phyloP scores from a whole-genome alignment of 92 coral and sea anemone genomes.

The Virgularia gustaviana region DNA sequence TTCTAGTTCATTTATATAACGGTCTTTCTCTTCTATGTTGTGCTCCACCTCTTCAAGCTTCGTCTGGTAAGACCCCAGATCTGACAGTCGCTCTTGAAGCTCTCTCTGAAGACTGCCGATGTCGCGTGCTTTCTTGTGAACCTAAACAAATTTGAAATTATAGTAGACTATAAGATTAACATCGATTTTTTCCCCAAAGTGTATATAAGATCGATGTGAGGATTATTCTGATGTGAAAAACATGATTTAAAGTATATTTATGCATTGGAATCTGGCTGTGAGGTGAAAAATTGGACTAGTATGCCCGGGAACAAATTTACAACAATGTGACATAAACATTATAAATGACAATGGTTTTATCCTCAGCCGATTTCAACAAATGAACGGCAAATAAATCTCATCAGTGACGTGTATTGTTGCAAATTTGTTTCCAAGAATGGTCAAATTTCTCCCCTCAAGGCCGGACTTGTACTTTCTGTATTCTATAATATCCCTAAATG shows the following conservation, averaged over 20 bases:
- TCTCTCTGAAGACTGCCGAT: slow-evolving; percentile 66
- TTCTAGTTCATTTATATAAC: slow-evolving; percentile 58
- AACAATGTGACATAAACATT: no score
- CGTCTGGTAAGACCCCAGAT: slow-evolving; percentile 58
- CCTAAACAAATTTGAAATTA: slow-evolving; percentile 32
- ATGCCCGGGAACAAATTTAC: no score
- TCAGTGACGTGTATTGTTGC: no score
- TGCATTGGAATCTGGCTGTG: no score
- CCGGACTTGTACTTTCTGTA: not conserved
- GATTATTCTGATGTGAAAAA: no score
- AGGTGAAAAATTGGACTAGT: no score
- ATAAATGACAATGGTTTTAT: no score
- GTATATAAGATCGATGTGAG: not conserved
- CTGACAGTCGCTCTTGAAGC: slow-evolving; percentile 70
- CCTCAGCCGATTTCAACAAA: no score
- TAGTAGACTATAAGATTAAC: not conserved
- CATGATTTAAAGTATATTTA: no score
- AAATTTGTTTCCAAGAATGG: no score
- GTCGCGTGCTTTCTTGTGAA: slow-evolving; percentile 72
- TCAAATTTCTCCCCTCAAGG: not conserved
- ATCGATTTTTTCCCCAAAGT: not conserved
- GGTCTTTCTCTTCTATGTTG: slow-evolving; percentile 58
- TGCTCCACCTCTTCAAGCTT: slow-evolving; percentile 65
- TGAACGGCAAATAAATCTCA: no score
- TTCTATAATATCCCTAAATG: not conserved